Evolutionary conservation across 2,797 vertebrate species (phyloP), one percentile per base, ranked within the genome.

Genomic region (Macropodus opercularis): DNA sequence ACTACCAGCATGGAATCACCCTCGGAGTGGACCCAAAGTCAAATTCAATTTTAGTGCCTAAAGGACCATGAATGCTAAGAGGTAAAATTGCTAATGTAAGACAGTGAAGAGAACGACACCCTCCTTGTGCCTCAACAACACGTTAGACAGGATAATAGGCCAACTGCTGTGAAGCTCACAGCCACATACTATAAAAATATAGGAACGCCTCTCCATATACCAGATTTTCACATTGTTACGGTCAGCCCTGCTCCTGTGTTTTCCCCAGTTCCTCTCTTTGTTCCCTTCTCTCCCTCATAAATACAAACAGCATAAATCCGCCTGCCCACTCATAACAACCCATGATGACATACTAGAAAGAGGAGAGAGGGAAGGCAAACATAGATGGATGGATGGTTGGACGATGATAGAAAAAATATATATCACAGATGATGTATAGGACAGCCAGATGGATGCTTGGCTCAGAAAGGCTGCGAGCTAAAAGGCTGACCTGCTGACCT

Each of bases 401-500:
- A 72, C 52, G 67, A 73, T 75, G 62, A 69, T 38, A 62, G 54
- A 70, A 69, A 78, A 66, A 72, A 75, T 27, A 27, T 27, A 56
- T 61, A 77, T 84, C 80, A 74, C 27, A 64, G 72, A 85, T 86
- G 75, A 83, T 76, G 76, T 78, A 61, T 36, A 65, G 71, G 67
- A 81, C 15, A 58, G 75, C 49, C 50, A 74, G 85, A 86, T 83
- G 73, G 85, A 84, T 85, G 77, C 79, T 55, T 49, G 77, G 72
- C 72, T 67, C 69, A 75, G 59, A 76, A 58, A 72, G 48, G 64
- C 4, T 63, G 68, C 79, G 76, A 83, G 75, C 88, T 89, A 84
- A 81, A 85, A 86, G 82, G 80, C 80, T 89, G 87, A 85, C 84
- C 82, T 66, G 61, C 40, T 75, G 84, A 86, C 86, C 87, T 81